Evolutionary conservation across 2,888 invertebrate species (phyloP).

Genomic region (Drosophila anomalipes): DNA sequence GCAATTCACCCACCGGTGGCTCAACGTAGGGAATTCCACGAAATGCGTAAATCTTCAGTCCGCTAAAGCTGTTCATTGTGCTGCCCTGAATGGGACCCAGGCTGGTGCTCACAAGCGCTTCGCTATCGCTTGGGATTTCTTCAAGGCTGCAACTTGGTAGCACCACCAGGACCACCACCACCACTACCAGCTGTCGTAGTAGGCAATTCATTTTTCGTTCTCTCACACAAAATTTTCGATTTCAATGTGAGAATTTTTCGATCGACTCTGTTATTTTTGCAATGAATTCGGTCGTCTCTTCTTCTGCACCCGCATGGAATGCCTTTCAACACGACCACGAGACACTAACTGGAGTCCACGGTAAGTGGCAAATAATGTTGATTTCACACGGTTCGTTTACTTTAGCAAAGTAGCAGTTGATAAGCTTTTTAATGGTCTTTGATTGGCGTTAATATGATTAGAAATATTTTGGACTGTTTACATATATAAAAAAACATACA

Average conservation of each 20-base stretch:
- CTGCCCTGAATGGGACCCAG: slow-evolving; percentile 85
- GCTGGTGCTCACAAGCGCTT: slow-evolving; percentile 60
- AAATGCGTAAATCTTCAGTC: slow-evolving; percentile 85
- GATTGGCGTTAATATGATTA: slow-evolving; percentile 41
- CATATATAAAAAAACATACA: slow-evolving; percentile 8
- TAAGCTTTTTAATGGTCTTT: slow-evolving; percentile 37
- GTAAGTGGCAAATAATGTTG: slow-evolving; percentile 1
- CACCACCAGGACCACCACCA: slow-evolving; percentile 18
- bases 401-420: slow-evolving; percentile 38
- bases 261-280: slow-evolving; percentile 24
- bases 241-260: slow-evolving; percentile 33
- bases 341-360: slow-evolving; percentile 5
- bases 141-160: neutral
- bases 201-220: slow-evolving; percentile 28
- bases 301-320: slow-evolving; percentile 47
- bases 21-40: slow-evolving; percentile 84
- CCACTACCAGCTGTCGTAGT: slow-evolving; percentile 4
- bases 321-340: slow-evolving; percentile 11
- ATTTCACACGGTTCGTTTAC: slow-evolving; percentile 43
- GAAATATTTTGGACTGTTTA: slow-evolving; percentile 15
- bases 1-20: slow-evolving; percentile 76
- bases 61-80: slow-evolving; percentile 84
- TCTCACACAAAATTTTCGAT: slow-evolving; percentile 1
- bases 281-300: slow-evolving; percentile 8
- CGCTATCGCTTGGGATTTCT: neutral